Evolutionary conservation across 2,888 invertebrate species (phyloP), one percentile per base, ranked within the genome.

Genomic region (Cacoxenus indagator): DNA sequence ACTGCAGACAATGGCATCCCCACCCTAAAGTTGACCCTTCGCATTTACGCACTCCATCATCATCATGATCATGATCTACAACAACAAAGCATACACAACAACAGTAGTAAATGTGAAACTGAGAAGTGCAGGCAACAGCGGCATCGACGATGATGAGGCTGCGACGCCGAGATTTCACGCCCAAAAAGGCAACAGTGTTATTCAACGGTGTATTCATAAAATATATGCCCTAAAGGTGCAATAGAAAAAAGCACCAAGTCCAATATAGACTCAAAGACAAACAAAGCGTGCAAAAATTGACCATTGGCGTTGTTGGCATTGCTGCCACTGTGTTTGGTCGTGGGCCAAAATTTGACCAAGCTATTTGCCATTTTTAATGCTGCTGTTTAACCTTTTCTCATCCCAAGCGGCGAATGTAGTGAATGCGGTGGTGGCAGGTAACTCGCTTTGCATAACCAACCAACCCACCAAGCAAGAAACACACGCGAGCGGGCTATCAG

Each of bases 31-130:
- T 80, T 80, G 80, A 80, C 80, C 80, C 80, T 72, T 81, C 76
- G 74, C 72, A 80, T 81, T 80, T 79, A 78, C n/a, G n/a, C 80
- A 80, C 80, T 81, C 78, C 75, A 81, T 80, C 78, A 78, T 22
- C 51, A 37, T 37, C 37, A n/a, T n/a, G n/a, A n/a, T n/a, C n/a
- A n/a, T n/a, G n/a, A n/a, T n/a, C n/a, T n/a, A n/a, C n/a, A n/a
- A n/a, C n/a, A n/a, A n/a, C n/a, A n/a, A n/a, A 4, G 37, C 37
- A 37, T 37, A 4, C 8, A 29, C 9, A 54, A 14, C 54, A 54
- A 17, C 43, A 22, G n/a, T 11, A 26, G 26, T 57, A 57, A 57
- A 57, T 57, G 57, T 14, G 29, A 57, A 57, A 31, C 29, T 5
- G n/a, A 29, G 57, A 27, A 29, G n/a, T 57, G 26, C 19, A 59